Conservation (phyloP, 2,113 vertebrate species). For the Channa maculata region DNA sequence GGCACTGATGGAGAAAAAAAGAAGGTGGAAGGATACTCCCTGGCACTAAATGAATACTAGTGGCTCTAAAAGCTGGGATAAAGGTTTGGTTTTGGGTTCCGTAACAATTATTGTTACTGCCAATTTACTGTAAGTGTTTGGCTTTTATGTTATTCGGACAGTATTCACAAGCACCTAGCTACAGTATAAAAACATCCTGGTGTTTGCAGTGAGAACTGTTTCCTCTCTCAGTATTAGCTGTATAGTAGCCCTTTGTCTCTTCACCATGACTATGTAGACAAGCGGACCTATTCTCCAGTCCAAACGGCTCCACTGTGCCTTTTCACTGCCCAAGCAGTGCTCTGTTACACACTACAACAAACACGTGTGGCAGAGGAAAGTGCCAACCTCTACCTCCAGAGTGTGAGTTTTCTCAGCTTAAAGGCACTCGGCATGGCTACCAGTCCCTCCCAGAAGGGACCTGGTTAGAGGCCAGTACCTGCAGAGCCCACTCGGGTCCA, state of each 20-base stretch:
- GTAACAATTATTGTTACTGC: slow-evolving; percentile 45
- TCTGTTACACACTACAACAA: slow-evolving; percentile 72
- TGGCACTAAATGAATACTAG: neutral
- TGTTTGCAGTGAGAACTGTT: slow-evolving; percentile 47
- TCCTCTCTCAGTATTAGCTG: slow-evolving; percentile 64
- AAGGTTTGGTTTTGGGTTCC: slow-evolving; percentile 29
- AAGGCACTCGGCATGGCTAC: slow-evolving; percentile 54
- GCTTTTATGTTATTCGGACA: slow-evolving; percentile 54
- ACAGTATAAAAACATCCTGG: slow-evolving; percentile 66
- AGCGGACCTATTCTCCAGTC: slow-evolving; percentile 70
- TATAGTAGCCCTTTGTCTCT: slow-evolving; percentile 52
- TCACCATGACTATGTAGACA: slow-evolving; percentile 57
- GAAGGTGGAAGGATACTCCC: too few relatives aligned
- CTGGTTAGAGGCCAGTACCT: slow-evolving; percentile 57
- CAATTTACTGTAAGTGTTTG: slow-evolving; percentile 49
- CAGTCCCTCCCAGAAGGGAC: slow-evolving; percentile 44
- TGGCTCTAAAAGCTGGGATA: slow-evolving; percentile 8
- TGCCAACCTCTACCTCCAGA: slow-evolving; percentile 42
- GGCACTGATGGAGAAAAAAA: neutral
- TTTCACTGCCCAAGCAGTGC: slow-evolving; percentile 66
- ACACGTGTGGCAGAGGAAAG: slow-evolving; percentile 61
- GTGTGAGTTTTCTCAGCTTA: slow-evolving; percentile 52
- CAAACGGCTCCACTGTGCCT: slow-evolving; percentile 68
- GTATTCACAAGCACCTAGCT: slow-evolving; percentile 60
- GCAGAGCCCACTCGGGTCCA: slow-evolving; percentile 48